A percentile compares a stretch with the other conserved stretches of the same genome.
These are phyloP conservation scores for Mastigias papua DNA, from an alignment of 30 jellyfish, hydroid and myxozoan genomes.

Conservation along the genomic window DNA sequence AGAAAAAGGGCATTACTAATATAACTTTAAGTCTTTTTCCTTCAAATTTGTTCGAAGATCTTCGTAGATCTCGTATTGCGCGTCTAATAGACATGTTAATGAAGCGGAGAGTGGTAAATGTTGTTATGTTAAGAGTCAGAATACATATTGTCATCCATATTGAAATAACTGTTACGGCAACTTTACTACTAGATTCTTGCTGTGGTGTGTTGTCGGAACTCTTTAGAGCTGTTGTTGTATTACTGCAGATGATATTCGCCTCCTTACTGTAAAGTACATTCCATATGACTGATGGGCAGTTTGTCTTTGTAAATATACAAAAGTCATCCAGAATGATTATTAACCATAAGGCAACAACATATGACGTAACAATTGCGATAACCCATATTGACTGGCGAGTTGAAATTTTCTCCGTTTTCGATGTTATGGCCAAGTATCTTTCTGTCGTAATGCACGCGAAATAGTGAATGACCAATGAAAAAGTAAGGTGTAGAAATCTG, in stretches of 20 bases:
- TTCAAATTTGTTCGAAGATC: slow-evolving; percentile 17
- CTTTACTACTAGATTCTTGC: background rate
- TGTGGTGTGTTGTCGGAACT: background rate
- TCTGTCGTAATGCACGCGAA: slow-evolving; percentile 24
- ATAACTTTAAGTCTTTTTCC: slow-evolving; percentile 34
- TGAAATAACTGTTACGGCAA: background rate
- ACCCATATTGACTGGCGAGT: background rate
- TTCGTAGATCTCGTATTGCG: background rate
- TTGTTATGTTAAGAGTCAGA: background rate
- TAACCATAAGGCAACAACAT: slow-evolving; percentile 2
- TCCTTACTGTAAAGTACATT: background rate
- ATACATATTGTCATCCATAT: slow-evolving; percentile 38
- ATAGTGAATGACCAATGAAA: slow-evolving; percentile 14
- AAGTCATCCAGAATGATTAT: slow-evolving; percentile 14
- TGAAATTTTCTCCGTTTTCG: slow-evolving; percentile 7
- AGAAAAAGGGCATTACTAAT: slow-evolving; percentile 9
- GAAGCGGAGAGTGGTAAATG: slow-evolving; percentile 10
- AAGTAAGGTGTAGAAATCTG: slow-evolving; percentile 13
- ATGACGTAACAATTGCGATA: background rate
- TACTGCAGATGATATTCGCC: background rate
- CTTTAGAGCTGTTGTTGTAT: background rate
- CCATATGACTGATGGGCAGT: background rate
- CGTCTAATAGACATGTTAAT: background rate
- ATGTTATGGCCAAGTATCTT: slow-evolving; percentile 16
- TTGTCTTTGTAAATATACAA: background rate